Conservation (phyloP, 2,797 vertebrate species). For the Chanos chanos region DNA sequence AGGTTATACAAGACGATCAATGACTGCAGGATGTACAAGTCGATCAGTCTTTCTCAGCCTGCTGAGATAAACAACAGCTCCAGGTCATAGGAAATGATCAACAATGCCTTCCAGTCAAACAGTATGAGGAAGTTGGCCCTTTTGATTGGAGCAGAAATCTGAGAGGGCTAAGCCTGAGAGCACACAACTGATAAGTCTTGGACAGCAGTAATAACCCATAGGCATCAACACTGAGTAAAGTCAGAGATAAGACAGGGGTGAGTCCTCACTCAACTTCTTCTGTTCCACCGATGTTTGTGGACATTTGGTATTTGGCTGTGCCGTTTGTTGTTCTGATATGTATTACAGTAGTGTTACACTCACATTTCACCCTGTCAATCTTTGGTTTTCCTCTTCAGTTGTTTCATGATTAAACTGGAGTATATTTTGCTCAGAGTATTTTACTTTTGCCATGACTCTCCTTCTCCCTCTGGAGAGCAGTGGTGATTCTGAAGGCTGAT, state of each 20-base stretch:
- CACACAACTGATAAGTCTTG: neutral
- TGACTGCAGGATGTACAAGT: neutral
- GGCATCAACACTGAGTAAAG: neutral
- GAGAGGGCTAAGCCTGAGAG: neutral
- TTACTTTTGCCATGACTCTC: neutral
- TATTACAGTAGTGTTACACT: too few relatives aligned
- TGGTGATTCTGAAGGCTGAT: neutral
- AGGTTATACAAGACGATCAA: conserved; percentile 14
- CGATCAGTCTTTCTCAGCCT: neutral
- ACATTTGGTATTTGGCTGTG: neutral
- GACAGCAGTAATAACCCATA: conserved; percentile 2
- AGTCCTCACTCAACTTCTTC: neutral
- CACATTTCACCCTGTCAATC: too few relatives aligned
- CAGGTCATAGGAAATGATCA: conserved; percentile 8
- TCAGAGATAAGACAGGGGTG: neutral
- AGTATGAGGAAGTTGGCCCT: neutral
- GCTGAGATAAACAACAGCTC: conserved; percentile 8
- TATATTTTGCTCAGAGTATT: neutral
- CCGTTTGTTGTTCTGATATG: neutral
- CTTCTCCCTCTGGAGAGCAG: neutral
- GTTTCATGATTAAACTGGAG: neutral
- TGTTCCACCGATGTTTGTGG: neutral
- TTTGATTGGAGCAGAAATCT: neutral
- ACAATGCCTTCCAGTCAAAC: neutral
- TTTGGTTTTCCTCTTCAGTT: neutral